Evolutionary conservation across 2,888 invertebrate genomes (phyloP).

Genomic region (Allolobophora icterica): DNA sequence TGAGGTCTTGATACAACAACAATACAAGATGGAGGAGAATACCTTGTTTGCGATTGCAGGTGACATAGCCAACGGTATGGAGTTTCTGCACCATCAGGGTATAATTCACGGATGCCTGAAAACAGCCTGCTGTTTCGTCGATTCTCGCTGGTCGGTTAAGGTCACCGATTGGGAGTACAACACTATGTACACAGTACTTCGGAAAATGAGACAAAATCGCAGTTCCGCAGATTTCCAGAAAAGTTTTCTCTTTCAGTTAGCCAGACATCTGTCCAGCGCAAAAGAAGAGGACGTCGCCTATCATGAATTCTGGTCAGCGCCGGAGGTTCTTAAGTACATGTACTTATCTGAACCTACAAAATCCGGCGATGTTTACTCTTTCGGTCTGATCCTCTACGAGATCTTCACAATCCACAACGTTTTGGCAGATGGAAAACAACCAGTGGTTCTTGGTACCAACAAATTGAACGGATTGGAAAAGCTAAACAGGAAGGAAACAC

Average conservation of each 20-base stretch:
- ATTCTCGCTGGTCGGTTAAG: slow-evolving; percentile 58
- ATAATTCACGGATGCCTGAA: slow-evolving; percentile 59
- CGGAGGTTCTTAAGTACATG: slow-evolving; percentile 54
- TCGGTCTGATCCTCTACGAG: slow-evolving; percentile 55
- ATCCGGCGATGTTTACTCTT: slow-evolving; percentile 56
- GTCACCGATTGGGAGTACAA: slow-evolving; percentile 59
- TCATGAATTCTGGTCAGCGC: slow-evolving; percentile 47
- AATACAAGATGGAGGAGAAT: slow-evolving; percentile 54
- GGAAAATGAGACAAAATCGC: slow-evolving; percentile 24
- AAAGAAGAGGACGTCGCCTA: slow-evolving; percentile 33
- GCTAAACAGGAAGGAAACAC: not conserved
- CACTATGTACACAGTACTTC: slow-evolving; percentile 41
- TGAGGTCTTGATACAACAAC: slow-evolving; percentile 55
- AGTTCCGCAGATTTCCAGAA: not conserved
- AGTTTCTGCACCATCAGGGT: slow-evolving; percentile 56
- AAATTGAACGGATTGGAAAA: not conserved
- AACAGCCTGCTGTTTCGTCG: slow-evolving; percentile 57
- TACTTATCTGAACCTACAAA: slow-evolving; percentile 45
- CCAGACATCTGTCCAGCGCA: not conserved
- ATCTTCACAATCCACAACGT: slow-evolving; percentile 57
- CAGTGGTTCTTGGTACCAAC: too few relatives aligned
- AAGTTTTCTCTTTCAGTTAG: not conserved
- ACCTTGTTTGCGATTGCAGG: slow-evolving; percentile 34
- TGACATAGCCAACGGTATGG: slow-evolving; percentile 51
- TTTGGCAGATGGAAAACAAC: slow-evolving; percentile 52